Evolutionary conservation across 2,113 vertebrate species (phyloP).

Genomic region (Bubo bubo): DNA sequence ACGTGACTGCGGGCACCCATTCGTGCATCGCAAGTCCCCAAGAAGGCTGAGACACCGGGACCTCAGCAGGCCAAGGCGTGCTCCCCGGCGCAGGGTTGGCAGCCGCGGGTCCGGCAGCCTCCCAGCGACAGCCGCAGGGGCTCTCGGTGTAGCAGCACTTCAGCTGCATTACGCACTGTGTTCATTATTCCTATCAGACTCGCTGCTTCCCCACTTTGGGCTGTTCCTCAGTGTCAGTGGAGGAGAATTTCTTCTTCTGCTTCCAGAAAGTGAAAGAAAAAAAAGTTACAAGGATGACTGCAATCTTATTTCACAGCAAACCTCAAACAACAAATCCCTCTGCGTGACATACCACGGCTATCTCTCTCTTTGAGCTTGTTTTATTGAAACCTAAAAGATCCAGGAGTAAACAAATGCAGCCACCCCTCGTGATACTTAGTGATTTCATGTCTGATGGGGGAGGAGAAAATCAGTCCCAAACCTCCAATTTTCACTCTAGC

Average conservation of each 20-base stretch:
- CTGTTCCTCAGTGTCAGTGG: not conserved
- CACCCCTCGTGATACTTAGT: not conserved
- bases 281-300: not conserved
- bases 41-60: accelerated
- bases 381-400: not conserved
- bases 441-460: not conserved
- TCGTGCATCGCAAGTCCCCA: accelerated
- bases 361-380: not conserved
- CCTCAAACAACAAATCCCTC: not conserved
- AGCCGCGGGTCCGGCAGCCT: not conserved
- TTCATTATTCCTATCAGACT: not conserved
- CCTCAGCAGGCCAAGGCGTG: accelerated
- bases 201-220: not conserved
- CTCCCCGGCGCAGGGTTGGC: not conserved
- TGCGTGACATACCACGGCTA: not conserved
- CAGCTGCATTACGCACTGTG: not conserved
- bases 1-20: accelerated
- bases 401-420: not conserved
- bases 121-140: not conserved
- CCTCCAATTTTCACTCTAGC: slow-evolving; percentile 8
- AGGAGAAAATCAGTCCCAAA: not conserved
- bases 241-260: not conserved
- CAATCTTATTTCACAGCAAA: not conserved
- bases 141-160: not conserved
- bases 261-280: not conserved